These are phyloP conservation scores for Eriocheir sinensis DNA, from an alignment of 1,140 invertebrate genomes.

Conservation along the genomic window DNA sequence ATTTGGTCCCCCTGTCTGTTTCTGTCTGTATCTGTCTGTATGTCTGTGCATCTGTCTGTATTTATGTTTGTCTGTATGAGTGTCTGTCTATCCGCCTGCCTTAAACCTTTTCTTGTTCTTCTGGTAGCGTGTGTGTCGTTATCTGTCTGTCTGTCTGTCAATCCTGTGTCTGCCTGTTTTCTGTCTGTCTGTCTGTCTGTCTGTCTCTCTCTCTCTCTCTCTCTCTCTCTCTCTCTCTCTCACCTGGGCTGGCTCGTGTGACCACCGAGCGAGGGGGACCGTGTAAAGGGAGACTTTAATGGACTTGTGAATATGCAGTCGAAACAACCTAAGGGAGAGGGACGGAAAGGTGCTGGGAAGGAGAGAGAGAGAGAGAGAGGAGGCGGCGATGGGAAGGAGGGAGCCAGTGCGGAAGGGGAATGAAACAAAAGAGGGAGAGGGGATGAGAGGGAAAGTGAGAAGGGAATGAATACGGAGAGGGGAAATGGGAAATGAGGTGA, in stretches of 20 bases:
- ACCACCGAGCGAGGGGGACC: not conserved
- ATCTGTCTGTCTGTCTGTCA: slow-evolving; percentile 2
- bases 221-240: slow-evolving; percentile 22
- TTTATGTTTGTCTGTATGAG: no score
- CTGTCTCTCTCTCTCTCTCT: slow-evolving; percentile 13
- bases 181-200: not conserved
- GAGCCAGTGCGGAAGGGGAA: not conserved
- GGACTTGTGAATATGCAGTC: not conserved
- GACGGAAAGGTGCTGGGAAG: not conserved
- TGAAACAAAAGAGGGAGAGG: not conserved
- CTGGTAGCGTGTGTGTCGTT: no score
- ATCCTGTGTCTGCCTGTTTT: not conserved
- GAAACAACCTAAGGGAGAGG: not conserved
- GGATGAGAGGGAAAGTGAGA: slow-evolving; percentile 3
- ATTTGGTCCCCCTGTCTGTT: no score
- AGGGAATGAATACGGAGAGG: not conserved
- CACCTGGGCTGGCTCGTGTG: not conserved
- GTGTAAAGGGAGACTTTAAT: slow-evolving; percentile 17
- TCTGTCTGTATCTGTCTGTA: no score
- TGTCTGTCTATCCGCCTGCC: no score
- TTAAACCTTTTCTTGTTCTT: no score
- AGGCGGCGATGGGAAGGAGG: no score
- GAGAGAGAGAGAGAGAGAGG: not conserved
- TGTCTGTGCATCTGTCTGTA: no score
- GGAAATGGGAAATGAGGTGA: slow-evolving; percentile 1